Evolutionary conservation across 1,140 invertebrate species (phyloP).

Genomic region (Atta cephalotes): DNA sequence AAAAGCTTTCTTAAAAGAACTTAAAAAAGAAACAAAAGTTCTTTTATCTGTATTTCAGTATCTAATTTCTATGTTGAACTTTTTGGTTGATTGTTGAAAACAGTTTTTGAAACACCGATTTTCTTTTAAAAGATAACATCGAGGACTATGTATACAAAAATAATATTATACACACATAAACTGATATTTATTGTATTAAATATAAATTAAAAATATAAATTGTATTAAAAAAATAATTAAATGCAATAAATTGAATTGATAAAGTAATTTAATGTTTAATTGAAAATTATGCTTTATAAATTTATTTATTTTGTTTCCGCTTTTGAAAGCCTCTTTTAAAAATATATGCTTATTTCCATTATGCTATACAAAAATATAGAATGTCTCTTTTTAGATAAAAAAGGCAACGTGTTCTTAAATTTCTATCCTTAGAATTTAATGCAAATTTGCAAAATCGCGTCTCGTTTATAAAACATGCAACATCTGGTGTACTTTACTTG

Average conservation of each 20-base stretch:
- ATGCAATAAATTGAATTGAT: neutral
- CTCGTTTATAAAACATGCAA: conserved; percentile 34
- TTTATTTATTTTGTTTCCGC: neutral
- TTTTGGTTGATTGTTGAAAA: neutral
- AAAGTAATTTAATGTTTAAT: neutral
- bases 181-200: neutral
- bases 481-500: conserved; percentile 40
- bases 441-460: conserved; percentile 33
- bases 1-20: neutral
- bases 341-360: neutral
- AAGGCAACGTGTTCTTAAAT: neutral
- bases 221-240: neutral
- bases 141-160: neutral
- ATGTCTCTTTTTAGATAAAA: conserved; percentile 8
- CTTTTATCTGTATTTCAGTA: neutral
- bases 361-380: neutral
- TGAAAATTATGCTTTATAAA: neutral
- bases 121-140: neutral
- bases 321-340: neutral
- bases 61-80: neutral
- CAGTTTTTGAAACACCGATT: neutral
- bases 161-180: neutral
- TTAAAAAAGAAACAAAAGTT: neutral
- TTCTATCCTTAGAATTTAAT: conserved; percentile 34
- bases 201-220: neutral